Evolutionary conservation across 2,797 vertebrate species (phyloP).

Genomic region (Philypnodon macrostomus): DNA sequence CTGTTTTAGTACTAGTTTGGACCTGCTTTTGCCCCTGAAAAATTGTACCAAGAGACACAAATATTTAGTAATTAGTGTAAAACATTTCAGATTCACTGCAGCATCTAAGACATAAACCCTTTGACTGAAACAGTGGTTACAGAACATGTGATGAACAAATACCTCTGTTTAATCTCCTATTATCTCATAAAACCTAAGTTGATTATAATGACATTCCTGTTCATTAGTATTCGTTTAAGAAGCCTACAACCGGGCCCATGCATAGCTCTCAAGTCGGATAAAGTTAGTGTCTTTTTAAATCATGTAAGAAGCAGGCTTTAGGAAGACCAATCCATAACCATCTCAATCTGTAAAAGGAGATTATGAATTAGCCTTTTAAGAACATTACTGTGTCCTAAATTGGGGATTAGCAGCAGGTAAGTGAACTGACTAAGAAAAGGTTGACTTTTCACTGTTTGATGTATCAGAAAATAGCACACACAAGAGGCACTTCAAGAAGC

Average conservation of each 20-base stretch:
- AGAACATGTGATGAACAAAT: not conserved
- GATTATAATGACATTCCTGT: slow-evolving; percentile 6
- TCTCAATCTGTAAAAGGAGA: slow-evolving; percentile 47
- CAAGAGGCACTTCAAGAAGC: slow-evolving; percentile 18
- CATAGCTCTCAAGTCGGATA: not conserved
- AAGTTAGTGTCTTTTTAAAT: slow-evolving; percentile 22
- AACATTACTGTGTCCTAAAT: slow-evolving; percentile 18
- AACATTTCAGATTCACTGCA: too few species aligned
- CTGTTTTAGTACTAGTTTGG: too few species aligned
- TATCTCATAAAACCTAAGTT: not conserved
- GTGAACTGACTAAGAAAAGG: slow-evolving; percentile 21
- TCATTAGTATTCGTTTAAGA: not conserved
- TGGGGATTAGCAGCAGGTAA: slow-evolving; percentile 52
- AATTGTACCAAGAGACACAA: too few species aligned
- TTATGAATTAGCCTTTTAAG: slow-evolving; percentile 43
- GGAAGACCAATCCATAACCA: slow-evolving; percentile 57
- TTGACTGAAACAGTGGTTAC: not conserved
- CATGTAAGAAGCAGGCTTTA: slow-evolving; percentile 34
- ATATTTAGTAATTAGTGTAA: too few species aligned
- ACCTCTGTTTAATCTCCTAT: not conserved
- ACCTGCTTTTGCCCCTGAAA: too few species aligned
- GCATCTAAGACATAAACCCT: not conserved
- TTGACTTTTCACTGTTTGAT: not conserved
- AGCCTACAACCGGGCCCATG: slow-evolving; percentile 23
- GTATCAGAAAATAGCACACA: slow-evolving; percentile 16